These are phyloP conservation scores for Pygoscelis adeliae DNA, from an alignment of 2,113 vertebrate species.

Conservation along the genomic window DNA sequence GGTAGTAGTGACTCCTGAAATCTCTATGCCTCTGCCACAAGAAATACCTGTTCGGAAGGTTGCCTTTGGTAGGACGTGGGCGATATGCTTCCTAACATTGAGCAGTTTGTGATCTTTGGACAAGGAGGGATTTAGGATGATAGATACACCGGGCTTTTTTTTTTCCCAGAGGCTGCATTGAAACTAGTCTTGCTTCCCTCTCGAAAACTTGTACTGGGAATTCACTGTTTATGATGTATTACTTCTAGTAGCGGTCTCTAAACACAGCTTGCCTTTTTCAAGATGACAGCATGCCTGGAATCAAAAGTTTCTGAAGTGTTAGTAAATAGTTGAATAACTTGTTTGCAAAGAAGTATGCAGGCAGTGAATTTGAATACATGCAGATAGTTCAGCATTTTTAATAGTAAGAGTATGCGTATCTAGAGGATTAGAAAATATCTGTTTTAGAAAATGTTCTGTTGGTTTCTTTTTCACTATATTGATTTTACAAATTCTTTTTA, in stretches of 20 bases:
- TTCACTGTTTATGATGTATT: background rate
- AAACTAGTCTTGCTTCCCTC: background rate
- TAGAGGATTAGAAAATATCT: background rate
- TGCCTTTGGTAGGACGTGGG: background rate
- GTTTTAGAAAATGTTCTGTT: background rate
- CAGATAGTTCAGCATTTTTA: background rate
- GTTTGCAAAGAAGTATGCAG: background rate
- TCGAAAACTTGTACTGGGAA: background rate
- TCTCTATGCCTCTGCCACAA: background rate
- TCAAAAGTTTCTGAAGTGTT: background rate
- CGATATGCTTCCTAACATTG: fast-evolving
- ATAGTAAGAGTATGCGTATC: background rate
- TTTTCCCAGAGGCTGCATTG: background rate
- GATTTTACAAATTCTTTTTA: conserved; percentile 49
- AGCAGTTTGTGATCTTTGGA: background rate
- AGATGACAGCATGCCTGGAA: background rate
- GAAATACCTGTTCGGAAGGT: background rate
- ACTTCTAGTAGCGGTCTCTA: background rate
- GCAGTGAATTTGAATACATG: background rate
- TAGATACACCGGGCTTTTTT: background rate
- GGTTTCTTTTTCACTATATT: background rate
- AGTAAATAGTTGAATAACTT: background rate
- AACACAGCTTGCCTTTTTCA: background rate
- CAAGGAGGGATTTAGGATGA: background rate
- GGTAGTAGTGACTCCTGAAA: background rate